Percentiles rank a stretch among this genome's conserved stretches.
Conservation (phyloP, 2,113 vertebrate species). For the Rhipidura dahli region DNA sequence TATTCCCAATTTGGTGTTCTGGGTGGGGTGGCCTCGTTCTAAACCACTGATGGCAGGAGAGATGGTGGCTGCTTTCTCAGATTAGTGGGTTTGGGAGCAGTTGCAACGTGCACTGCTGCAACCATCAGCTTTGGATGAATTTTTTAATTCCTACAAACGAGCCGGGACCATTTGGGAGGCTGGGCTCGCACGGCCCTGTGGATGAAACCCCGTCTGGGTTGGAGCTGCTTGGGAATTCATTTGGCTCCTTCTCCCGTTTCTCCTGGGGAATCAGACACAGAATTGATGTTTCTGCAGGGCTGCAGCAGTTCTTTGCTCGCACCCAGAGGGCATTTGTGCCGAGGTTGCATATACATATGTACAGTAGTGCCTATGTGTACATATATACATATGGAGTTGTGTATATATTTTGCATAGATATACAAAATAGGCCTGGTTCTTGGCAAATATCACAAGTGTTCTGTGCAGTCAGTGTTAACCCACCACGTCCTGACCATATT, state of each 20-base stretch:
- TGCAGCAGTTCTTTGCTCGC: not conserved
- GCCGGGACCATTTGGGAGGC: not conserved
- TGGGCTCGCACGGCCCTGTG: not conserved
- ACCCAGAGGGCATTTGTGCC: constrained; percentile 22
- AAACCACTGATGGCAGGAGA: not conserved
- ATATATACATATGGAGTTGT: constrained; percentile 71
- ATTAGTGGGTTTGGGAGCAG: not conserved
- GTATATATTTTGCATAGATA: constrained; percentile 74
- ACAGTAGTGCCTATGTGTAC: constrained; percentile 66
- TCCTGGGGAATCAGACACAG: not conserved
- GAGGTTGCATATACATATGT: constrained; percentile 50
- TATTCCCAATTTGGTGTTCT: not conserved
- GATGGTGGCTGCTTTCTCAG: not conserved
- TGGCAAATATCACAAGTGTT: not conserved
- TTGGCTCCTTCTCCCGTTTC: not conserved
- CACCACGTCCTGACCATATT: not conserved
- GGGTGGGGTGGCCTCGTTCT: not conserved
- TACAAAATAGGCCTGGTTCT: constrained; percentile 50
- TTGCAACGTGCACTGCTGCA: not conserved
- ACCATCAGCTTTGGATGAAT: not conserved
- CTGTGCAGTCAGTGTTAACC: constrained; percentile 62
- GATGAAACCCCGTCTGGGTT: not conserved
- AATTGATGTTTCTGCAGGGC: constrained; percentile 36
- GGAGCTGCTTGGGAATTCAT: constrained; percentile 4
- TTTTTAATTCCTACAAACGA: not conserved